These are phyloP conservation scores for Pycnomerus fuliginosus DNA, from an alignment of 2,888 invertebrate genomes.

Conservation along the genomic window DNA sequence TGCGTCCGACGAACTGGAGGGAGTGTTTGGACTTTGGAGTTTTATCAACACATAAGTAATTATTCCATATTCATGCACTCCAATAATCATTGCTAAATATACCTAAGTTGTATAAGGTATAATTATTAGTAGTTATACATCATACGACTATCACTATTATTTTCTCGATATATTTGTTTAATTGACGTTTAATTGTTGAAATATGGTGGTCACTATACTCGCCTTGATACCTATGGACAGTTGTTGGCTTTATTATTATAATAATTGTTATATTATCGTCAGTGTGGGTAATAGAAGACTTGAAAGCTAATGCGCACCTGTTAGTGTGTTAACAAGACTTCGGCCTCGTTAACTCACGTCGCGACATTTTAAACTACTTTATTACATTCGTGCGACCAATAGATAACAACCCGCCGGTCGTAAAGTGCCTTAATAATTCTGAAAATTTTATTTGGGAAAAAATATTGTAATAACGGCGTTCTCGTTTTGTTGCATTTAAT, in stretches of 20 bases:
- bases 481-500: conserved; percentile 4
- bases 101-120: no score
- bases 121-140: no score
- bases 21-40: no score
- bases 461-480: no score
- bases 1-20: no score
- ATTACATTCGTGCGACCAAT: conserved; percentile 3
- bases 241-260: conserved; percentile 4
- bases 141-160: conserved; percentile 1
- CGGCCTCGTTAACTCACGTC: conserved; percentile 17
- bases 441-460: conserved; percentile 3
- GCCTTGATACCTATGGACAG: conserved; percentile 7
- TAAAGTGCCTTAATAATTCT: conserved; percentile 3
- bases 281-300: conserved; percentile 10
- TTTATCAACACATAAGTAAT: no score
- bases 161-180: conserved; percentile 1
- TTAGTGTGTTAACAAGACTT: conserved; percentile 20
- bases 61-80: no score
- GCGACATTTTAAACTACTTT: conserved; percentile 11
- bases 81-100: no score
- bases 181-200: conserved; percentile 9
- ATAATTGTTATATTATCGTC: conserved; percentile 14
- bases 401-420: conserved; percentile 3
- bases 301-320: conserved; percentile 15
- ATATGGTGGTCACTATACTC: conserved; percentile 5